Evolutionary conservation across 2,888 invertebrate genomes (phyloP), one percentile per base, ranked within the genome.

Genomic region (Timema cristinae): DNA sequence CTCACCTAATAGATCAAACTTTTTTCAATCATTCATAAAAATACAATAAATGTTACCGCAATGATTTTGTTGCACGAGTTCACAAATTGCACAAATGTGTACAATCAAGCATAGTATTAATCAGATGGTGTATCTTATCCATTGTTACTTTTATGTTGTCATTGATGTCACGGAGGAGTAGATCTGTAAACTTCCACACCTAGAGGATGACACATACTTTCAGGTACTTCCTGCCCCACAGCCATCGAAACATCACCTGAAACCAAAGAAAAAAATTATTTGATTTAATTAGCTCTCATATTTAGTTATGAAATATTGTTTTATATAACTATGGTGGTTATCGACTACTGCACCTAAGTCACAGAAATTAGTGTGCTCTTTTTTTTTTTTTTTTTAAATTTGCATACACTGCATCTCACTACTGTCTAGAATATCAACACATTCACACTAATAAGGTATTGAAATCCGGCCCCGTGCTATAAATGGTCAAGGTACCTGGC

Each of bases 181-280:
- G 56, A 71, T 15, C 83, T 79, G 73, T 81, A 84, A 5, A 84
- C 74, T 77, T 84, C 82, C 2, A 83, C 83, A 74, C 80, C 80
- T 5, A 84, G 74, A 2, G 84, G 83, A 77, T 82, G 80, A 52
- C 84, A 84, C 15, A 79, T 79, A 9, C 80, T 77, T 48, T 83
- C 83, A 5, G 84, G 84, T 8, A 84, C 81, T 47, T 77, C 77
- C 54, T 80, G 75, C 0, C 84, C 84, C 7, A 84, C 83, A 4
- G 81, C 77, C 51, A 83, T 79, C 0, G 84, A 83, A 5, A 84
- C 84, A 77, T 84, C 84, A 2, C 84, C 83, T 77, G 71, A 61
- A 73, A 73, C 51, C 6, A 71, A 73, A 71, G 48, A 66, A 32
- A 8, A 32, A 32, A 32, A 32, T 67, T n/a, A 32, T 52, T 47